Base-by-base conservation (phyloP, 1,140 invertebrate genomes). In the Brachionus plicatilis region DNA sequence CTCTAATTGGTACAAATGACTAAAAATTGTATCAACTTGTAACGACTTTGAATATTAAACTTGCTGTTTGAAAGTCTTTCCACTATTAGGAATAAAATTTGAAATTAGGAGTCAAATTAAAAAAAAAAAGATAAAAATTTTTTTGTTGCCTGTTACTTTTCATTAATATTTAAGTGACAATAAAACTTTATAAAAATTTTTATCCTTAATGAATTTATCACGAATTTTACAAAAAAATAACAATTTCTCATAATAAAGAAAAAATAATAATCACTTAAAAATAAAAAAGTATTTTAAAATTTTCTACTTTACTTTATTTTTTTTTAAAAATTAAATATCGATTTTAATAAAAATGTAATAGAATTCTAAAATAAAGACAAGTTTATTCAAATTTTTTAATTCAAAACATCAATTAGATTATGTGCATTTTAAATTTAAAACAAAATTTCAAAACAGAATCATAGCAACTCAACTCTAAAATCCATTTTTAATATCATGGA, bases 401-500 rank as follows among this genome's bases (percentile, higher is more conserved):
- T 17, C 1, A 9, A 24, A 66, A 66, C 7, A 66, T 68, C 33
- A 33, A 68, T 68, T 33, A 33, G 20, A 68, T 60, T 60, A 68
- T 33, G 66, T 41, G n/a, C 14, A 68, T 41, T 33, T 68, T 37
- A 68, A 68, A 17, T n/a, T 14, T 24, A 37, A 14, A 68, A 33
- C 11, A 66, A 65, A 27, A 29, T 24, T 66, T 33, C 27, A 14
- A 72, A 43, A 20, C 8, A 72, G 17, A 72, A 43, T 72, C 41
- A 11, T 41, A 41, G 68, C 17, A 72, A 72, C 17, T 72, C 8
- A 17, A 47, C n/a, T 43, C 14, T 68, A 72, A 72, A 72, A 41
- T 72, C 17, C n/a, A 29, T n/a, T 33, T n/a, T 33, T 4, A 72
- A 43, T 20, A 72, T 43, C 41, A 82, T 82, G 79, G 79, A 82